Percentiles rank a stretch among this genome's conserved stretches.
These are phyloP conservation scores for Drosophila sulfurigaster DNA, from an alignment of 1,140 invertebrate species.

Conservation along the genomic window DNA sequence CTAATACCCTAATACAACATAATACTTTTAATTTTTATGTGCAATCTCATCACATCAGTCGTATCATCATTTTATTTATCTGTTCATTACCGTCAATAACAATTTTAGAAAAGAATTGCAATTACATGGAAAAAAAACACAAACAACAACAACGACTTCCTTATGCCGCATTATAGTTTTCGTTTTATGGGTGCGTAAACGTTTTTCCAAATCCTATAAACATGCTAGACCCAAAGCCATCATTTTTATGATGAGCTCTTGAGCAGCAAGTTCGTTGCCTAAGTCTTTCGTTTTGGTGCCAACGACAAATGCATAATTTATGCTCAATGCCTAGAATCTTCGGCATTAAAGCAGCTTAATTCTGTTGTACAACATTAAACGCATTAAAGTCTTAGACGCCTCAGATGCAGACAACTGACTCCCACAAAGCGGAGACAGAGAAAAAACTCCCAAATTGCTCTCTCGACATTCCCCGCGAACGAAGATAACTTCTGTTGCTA, in stretches of 20 bases:
- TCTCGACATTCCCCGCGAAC: constrained; percentile 28
- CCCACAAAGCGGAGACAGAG: constrained; percentile 36
- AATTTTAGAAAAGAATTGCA: constrained; percentile 4
- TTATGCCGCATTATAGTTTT: no score
- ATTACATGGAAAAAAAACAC: constrained; percentile 7
- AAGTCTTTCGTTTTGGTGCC: constrained; percentile 47
- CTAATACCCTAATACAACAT: no score
- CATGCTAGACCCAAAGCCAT: constrained; percentile 1
- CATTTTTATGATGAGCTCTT: constrained; percentile 2
- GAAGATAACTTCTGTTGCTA: constrained; percentile 49
- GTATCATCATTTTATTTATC: background rate
- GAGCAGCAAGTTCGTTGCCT: constrained; percentile 39
- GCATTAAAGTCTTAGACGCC: constrained; percentile 47
- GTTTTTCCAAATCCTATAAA: constrained; percentile 8
- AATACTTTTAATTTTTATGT: background rate
- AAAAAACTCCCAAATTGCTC: constrained; percentile 27
- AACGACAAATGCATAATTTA: constrained; percentile 52
- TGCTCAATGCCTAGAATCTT: constrained; percentile 28
- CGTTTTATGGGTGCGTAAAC: constrained; percentile 3
- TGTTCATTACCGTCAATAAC: background rate
- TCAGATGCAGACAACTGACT: constrained; percentile 18
- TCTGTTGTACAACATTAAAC: constrained; percentile 41
- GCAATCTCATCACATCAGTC: background rate
- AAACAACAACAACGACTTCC: background rate
- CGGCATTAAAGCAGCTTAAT: constrained; percentile 50